These are phyloP conservation scores for Bedellia somnulentella DNA, from an alignment of 2,888 invertebrate species.

Conservation along the genomic window DNA sequence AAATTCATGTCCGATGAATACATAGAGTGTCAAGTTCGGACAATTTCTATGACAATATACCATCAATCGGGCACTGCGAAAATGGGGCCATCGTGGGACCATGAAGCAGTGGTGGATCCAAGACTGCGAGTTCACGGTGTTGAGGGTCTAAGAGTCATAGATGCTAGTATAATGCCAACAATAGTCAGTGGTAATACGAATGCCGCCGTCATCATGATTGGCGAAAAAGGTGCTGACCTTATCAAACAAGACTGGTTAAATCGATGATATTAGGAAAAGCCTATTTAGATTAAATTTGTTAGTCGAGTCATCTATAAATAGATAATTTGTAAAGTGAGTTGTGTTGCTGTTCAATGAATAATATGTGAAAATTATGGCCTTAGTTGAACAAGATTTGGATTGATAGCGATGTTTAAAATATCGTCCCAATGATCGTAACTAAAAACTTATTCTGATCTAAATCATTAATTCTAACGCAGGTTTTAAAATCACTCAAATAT, in stretches of 20 bases:
- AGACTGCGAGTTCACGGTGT: conserved; percentile 77
- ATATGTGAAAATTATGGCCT: too few relatives aligned
- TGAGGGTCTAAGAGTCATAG: conserved; percentile 77
- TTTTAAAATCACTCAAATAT: too few relatives aligned
- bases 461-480: too few relatives aligned
- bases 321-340: too few relatives aligned
- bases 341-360: too few relatives aligned
- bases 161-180: conserved; percentile 87
- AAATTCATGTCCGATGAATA: conserved; percentile 79
- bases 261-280: conserved; percentile 26
- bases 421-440: too few relatives aligned
- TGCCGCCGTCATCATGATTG: conserved; percentile 91
- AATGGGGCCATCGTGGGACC: conserved; percentile 82
- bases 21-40: conserved; percentile 84
- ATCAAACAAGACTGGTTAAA: conserved; percentile 81
- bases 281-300: too few relatives aligned
- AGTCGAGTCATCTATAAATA: too few relatives aligned
- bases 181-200: conserved; percentile 89
- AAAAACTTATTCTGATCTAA: too few relatives aligned
- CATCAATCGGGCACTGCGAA: conserved; percentile 88
- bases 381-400: too few relatives aligned
- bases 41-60: conserved; percentile 88
- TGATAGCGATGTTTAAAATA: too few relatives aligned
- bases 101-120: conserved; percentile 80
- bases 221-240: conserved; percentile 84